phyloP scores from a whole-genome alignment of 2,888 invertebrate genomes.

The Drymonia ruficornis region DNA sequence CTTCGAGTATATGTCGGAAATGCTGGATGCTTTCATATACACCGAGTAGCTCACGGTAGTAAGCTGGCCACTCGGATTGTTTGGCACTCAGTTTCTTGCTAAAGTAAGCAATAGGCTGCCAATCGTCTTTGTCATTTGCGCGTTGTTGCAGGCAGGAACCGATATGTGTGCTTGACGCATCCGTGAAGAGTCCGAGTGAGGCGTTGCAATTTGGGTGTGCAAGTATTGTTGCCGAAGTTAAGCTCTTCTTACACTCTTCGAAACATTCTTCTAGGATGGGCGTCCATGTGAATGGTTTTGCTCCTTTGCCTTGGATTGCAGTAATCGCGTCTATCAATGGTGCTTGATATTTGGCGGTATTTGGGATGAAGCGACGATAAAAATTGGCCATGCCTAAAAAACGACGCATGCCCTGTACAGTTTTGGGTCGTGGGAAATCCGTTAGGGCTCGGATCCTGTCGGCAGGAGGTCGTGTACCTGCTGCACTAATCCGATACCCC shows the following conservation, averaged over 20 bases:
- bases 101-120: slow-evolving; percentile 20
- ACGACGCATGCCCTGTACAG: neutral
- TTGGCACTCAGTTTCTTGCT: too few species aligned
- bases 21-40: too few species aligned
- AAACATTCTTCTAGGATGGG: neutral
- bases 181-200: slow-evolving; percentile 11
- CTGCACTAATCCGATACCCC: slow-evolving; percentile 3
- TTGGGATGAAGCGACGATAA: neutral
- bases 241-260: neutral
- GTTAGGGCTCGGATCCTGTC: neutral
- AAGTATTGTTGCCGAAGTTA: neutral
- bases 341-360: neutral
- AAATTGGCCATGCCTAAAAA: slow-evolving; percentile 8
- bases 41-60: too few species aligned
- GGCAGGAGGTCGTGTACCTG: slow-evolving; percentile 4
- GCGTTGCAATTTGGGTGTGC: neutral
- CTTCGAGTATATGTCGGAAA: slow-evolving; percentile 20
- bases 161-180: slow-evolving; percentile 14
- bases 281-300: neutral
- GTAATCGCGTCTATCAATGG: neutral
- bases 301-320: neutral
- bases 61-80: too few species aligned
- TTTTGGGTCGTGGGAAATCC: slow-evolving; percentile 6
- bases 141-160: slow-evolving; percentile 21
- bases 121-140: neutral